A percentile compares a stretch with the other conserved stretches of the same genome.
Conservation (phyloP, 1,140 invertebrate species). For the Meloidogyne floridensis region DNA sequence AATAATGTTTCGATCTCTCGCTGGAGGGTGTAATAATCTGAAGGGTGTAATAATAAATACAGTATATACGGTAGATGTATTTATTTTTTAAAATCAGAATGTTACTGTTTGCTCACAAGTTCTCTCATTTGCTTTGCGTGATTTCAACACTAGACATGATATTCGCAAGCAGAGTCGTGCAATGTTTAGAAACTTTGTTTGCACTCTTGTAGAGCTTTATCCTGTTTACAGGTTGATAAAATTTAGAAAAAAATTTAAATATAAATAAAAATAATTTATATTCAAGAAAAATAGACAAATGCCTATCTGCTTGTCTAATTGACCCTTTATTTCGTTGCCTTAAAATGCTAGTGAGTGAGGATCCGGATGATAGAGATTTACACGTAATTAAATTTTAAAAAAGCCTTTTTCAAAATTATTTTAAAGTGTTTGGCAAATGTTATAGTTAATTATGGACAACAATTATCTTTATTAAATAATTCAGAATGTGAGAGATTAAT, state of each 20-base stretch:
- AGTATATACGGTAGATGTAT: too few species aligned
- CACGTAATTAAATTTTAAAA: conserved; percentile 8
- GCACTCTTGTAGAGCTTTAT: conserved; percentile 37
- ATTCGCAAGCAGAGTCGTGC: conserved; percentile 33
- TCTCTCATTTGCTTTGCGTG: conserved; percentile 27
- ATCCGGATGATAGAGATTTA: conserved; percentile 37
- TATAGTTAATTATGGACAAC: conserved; percentile 34
- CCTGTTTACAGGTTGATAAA: conserved; percentile 36
- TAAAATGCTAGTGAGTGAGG: conserved; percentile 30
- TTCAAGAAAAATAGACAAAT: conserved; percentile 39
- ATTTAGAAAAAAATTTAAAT: too few species aligned
- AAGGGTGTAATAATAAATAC: too few species aligned
- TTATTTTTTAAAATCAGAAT: conserved; percentile 12
- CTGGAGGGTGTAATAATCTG: too few species aligned
- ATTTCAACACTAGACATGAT: conserved; percentile 35
- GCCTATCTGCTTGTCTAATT: conserved; percentile 35
- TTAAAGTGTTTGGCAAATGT: conserved; percentile 37
- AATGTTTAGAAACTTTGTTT: conserved; percentile 39
- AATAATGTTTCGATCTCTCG: too few species aligned
- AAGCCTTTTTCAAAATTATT: neutral
- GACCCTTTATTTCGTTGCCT: conserved; percentile 38
- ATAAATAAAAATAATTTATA: too few species aligned
- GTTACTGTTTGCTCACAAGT: conserved; percentile 40
- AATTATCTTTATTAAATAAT: conserved; percentile 28
- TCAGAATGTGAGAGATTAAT: conserved; percentile 31